A percentile compares a stretch with the other conserved stretches of the same genome.
Evolutionary conservation across 2,113 vertebrate genomes (phyloP).

Genomic region (Carlito syrichta): DNA sequence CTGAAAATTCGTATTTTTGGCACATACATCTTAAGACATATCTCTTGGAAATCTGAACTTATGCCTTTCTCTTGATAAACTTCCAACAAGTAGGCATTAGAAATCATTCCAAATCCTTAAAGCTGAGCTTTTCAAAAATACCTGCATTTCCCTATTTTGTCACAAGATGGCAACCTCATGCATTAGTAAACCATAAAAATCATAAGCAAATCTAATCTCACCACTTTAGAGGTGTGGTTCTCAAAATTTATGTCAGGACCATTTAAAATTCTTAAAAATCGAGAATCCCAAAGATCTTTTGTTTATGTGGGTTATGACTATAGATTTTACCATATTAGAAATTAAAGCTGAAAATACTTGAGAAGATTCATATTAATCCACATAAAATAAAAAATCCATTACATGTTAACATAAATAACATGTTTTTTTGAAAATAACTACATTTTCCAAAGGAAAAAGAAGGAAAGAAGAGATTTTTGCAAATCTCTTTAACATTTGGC

Average conservation of each 20-base stretch:
- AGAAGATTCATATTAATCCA: neutral
- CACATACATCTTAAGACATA: neutral
- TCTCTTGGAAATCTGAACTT: neutral
- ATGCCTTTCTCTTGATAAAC: neutral
- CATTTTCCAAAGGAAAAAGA: constrained; percentile 1
- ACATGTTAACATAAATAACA: neutral
- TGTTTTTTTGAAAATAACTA: neutral
- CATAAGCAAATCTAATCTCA: neutral
- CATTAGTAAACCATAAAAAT: constrained; percentile 18
- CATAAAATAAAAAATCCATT: constrained; percentile 30
- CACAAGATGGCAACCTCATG: constrained; percentile 68
- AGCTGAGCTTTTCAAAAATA: constrained; percentile 19
- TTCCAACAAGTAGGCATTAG: constrained; percentile 40
- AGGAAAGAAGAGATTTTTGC: neutral
- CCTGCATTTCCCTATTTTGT: constrained; percentile 48
- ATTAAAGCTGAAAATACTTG: neutral
- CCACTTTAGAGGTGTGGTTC: neutral
- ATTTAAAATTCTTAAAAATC: neutral
- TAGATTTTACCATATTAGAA: neutral
- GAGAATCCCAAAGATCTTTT: neutral
- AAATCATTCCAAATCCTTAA: neutral
- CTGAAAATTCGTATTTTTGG: neutral
- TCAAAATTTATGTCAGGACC: neutral
- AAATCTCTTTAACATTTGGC: neutral
- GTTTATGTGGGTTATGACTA: neutral